Conservation (phyloP, 64 coral and sea anemone genomes). For the Orbicella faveolata region DNA sequence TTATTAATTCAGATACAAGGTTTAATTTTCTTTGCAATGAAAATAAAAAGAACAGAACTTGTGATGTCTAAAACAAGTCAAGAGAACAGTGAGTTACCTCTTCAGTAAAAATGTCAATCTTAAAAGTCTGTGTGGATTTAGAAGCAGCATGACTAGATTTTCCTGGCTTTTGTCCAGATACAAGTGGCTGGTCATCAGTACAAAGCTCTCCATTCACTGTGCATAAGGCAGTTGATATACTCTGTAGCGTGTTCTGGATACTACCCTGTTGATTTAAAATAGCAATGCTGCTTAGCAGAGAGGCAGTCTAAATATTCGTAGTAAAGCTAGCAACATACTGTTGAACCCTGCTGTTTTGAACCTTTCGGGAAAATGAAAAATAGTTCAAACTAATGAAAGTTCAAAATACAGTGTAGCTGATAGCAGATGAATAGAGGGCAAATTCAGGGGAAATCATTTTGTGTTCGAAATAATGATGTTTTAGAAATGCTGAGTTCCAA, state of each 20-base stretch:
- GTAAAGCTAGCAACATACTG: too few species aligned
- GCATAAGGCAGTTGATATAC: constrained; percentile 47
- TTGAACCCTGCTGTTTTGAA: too few species aligned
- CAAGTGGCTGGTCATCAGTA: constrained; percentile 19
- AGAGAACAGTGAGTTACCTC: background rate
- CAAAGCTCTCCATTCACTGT: constrained; percentile 51
- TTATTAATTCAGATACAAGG: background rate
- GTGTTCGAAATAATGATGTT: too few species aligned
- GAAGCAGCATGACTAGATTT: background rate
- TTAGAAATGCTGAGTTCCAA: too few species aligned
- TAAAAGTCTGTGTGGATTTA: constrained; percentile 30
- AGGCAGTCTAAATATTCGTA: background rate
- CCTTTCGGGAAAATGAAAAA: too few species aligned
- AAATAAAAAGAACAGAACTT: too few species aligned
- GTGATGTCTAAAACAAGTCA: too few species aligned
- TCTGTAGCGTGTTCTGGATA: constrained; percentile 24
- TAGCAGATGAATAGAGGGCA: too few species aligned
- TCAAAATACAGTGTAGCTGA: too few species aligned
- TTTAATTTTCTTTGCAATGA: too few species aligned
- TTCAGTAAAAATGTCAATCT: constrained; percentile 29
- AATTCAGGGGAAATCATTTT: too few species aligned
- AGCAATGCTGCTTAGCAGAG: background rate
- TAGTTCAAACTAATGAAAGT: too few species aligned
- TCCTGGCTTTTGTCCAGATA: constrained; percentile 28
- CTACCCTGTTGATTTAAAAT: constrained; percentile 17